These are phyloP conservation scores for Bucco capensis DNA, from an alignment of 2,113 vertebrate genomes.

Conservation along the genomic window DNA sequence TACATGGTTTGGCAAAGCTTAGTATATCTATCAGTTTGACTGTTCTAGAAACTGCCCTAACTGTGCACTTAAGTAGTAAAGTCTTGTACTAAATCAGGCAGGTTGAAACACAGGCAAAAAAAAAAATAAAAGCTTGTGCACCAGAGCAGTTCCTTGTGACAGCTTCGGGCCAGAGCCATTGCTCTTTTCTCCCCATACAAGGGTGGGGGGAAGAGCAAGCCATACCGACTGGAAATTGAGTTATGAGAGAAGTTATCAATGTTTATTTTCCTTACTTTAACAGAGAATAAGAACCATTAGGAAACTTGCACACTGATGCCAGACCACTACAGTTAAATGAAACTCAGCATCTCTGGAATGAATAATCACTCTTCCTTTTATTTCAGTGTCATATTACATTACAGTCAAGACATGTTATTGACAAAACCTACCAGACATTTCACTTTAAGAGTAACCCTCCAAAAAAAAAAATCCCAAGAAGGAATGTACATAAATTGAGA, in stretches of 20 bases:
- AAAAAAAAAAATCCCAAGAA: background rate
- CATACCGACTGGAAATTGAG: background rate
- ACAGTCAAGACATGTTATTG: slow-evolving; percentile 65
- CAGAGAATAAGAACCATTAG: background rate
- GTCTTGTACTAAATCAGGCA: background rate
- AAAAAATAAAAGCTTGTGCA: background rate
- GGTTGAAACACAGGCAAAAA: background rate
- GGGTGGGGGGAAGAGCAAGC: background rate
- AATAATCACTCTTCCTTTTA: slow-evolving; percentile 70
- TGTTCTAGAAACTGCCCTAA: background rate
- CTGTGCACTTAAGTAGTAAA: background rate
- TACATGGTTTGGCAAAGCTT: background rate
- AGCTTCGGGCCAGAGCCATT: background rate
- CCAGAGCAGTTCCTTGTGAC: background rate
- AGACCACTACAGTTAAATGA: slow-evolving; percentile 30
- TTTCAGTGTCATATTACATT: slow-evolving; percentile 64
- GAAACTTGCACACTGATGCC: background rate
- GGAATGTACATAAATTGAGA: slow-evolving; percentile 39
- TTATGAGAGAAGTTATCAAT: background rate
- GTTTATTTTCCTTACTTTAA: background rate
- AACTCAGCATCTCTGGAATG: slow-evolving; percentile 40
- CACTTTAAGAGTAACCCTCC: slow-evolving; percentile 43
- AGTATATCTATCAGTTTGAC: background rate
- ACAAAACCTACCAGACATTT: slow-evolving; percentile 69
- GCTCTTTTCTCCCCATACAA: background rate